Conservation (phyloP, 2,888 invertebrate species). For the Gasteruption jaculator region DNA sequence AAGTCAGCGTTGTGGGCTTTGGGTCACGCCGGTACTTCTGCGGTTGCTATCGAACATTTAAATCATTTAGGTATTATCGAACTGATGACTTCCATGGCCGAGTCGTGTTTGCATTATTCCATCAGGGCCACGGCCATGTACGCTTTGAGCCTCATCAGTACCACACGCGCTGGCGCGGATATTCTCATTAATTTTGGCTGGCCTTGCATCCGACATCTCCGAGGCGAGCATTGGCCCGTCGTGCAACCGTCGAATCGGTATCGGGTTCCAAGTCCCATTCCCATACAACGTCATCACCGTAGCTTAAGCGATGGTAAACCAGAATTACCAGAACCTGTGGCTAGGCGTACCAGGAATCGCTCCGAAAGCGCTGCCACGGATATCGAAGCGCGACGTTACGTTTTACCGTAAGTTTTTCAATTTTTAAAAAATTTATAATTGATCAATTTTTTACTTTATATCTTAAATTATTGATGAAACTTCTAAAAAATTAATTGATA, state of each 20-base stretch:
- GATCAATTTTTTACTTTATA: too few relatives aligned
- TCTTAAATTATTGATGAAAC: neutral
- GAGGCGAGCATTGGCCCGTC: constrained; percentile 46
- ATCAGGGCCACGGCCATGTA: constrained; percentile 88
- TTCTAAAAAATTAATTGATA: too few relatives aligned
- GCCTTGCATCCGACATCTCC: constrained; percentile 44
- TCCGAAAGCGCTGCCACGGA: constrained; percentile 50
- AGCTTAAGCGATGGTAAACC: constrained; percentile 49
- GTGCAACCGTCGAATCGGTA: constrained; percentile 33
- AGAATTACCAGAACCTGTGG: constrained; percentile 38
- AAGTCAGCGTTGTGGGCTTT: constrained; percentile 89
- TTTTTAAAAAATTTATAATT: too few relatives aligned
- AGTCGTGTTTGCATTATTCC: constrained; percentile 78
- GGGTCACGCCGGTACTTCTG: constrained; percentile 77
- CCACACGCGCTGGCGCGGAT: constrained; percentile 80
- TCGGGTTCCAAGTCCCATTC: constrained; percentile 35
- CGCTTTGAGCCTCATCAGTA: constrained; percentile 78
- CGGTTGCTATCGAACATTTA: constrained; percentile 71
- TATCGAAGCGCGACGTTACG: constrained; percentile 40
- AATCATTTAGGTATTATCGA: constrained; percentile 58
- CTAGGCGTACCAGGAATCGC: constrained; percentile 43
- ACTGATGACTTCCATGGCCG: constrained; percentile 63
- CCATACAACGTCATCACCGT: constrained; percentile 44
- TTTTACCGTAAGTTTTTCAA: constrained; percentile 35
- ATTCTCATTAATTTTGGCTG: constrained; percentile 53